Evolutionary conservation across 2,888 invertebrate genomes (phyloP), one percentile per base, ranked within the genome.

Genomic region (Netelia virgata): DNA sequence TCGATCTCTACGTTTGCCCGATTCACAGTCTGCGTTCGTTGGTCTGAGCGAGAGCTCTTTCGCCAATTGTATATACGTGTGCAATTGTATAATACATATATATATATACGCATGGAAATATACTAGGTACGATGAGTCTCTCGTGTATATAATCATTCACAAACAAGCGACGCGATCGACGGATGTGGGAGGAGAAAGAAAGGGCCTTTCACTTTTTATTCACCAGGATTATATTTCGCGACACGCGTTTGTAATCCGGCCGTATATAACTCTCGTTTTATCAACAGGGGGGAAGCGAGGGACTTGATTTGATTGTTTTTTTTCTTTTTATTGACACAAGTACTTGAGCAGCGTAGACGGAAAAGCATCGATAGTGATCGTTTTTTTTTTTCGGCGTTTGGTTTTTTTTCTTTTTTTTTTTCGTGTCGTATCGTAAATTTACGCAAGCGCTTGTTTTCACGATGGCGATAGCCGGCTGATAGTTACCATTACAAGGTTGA

Each of bases 1-100:
- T 84, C 66, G 83, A 76, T 85, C 82, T 86, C 76, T 66, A 69
- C 74, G 66, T 84, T 84, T 82, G 73, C 77, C 59, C 66, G 78
- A 78, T 79, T 79, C 83, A 66, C 50, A 43, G 70, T 55, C 74
- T 63, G 23, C 43, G 47, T 36, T 66, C 59, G 28, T 79, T n/a
- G 47, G 9, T 20, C 23, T 36, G 47, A 28, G 11, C 20, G 63
- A 28, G 47, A 69, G 20, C 75, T 78, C 64, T 81, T 69, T 63
- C 28, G 55, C 55, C 23, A 57, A n/a, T 63, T 74, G 36, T 53
- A 47, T 53, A 47, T 43, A 16, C 6, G 59, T 9, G 61, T 28
- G 36, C 11, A 10, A 18, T 14, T 43, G 10, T 23, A 59, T 41
- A 41, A 14, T 66, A n/a, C n/a, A n/a, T 23, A 50, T 64, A 14